These are phyloP conservation scores for Akabosia matsudoensis DNA, from an alignment of 1,140 invertebrate species.

Conservation along the genomic window DNA sequence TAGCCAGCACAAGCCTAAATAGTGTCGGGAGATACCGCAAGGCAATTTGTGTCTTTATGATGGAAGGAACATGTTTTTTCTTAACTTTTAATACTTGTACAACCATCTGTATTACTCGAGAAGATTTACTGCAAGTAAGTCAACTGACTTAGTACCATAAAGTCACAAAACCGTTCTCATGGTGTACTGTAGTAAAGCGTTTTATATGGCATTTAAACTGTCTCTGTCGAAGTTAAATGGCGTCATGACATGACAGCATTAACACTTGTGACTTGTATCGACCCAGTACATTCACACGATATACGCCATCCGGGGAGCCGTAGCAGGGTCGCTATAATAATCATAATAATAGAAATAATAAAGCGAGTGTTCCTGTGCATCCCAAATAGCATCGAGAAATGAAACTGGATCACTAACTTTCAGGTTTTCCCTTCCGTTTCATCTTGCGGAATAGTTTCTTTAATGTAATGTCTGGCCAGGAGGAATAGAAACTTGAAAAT, in stretches of 20 bases:
- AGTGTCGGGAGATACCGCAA: background rate
- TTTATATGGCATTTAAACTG: background rate
- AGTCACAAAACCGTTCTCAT: too few relatives aligned
- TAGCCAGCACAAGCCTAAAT: background rate
- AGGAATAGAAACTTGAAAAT: background rate
- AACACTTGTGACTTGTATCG: background rate
- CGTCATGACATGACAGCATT: background rate
- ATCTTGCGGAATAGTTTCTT: background rate
- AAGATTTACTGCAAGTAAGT: too few relatives aligned
- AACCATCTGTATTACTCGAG: background rate
- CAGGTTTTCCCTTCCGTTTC: background rate
- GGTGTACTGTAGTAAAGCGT: too few relatives aligned
- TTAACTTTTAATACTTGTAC: background rate
- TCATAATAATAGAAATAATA: background rate
- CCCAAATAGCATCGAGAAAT: background rate
- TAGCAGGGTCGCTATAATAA: background rate
- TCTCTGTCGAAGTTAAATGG: background rate
- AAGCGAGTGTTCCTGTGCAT: background rate
- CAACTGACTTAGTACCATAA: too few relatives aligned
- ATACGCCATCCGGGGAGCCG: background rate
- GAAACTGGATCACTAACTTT: background rate
- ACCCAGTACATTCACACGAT: background rate
- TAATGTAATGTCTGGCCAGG: background rate
- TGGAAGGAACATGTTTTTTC: conserved; percentile 6
- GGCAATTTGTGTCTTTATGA: background rate